Conservation (phyloP, 2,888 invertebrate species). For the Norana najaformis region DNA sequence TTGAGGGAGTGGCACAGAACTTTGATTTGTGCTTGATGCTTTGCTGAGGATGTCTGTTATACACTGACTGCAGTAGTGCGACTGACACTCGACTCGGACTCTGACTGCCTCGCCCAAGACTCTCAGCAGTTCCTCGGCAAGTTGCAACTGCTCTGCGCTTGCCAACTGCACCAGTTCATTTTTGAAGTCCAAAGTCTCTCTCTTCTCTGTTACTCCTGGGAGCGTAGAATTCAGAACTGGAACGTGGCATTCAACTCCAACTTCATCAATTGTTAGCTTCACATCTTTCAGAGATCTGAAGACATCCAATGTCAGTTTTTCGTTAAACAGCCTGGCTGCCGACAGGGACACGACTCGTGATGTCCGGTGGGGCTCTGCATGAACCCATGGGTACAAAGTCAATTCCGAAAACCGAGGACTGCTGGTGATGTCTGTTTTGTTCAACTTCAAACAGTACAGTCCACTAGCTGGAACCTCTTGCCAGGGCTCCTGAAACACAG, state of each 20-base stretch:
- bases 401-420: slow-evolving; percentile 39
- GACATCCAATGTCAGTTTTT: background rate
- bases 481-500: slow-evolving; percentile 41
- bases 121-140: slow-evolving; percentile 52
- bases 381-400: slow-evolving; percentile 54
- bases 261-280: background rate
- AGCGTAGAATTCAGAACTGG: background rate
- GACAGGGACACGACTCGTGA: background rate
- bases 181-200: background rate
- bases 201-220: background rate
- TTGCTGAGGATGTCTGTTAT: slow-evolving; percentile 1
- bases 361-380: slow-evolving; percentile 39
- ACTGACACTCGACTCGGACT: slow-evolving; percentile 51
- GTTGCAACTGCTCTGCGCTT: slow-evolving; percentile 26
- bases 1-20: background rate
- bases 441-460: slow-evolving; percentile 57
- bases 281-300: background rate
- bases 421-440: background rate
- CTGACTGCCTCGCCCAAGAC: slow-evolving; percentile 55
- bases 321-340: background rate
- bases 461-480: slow-evolving; percentile 62
- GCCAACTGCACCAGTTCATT: slow-evolving; percentile 19
- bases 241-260: background rate
- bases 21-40: background rate
- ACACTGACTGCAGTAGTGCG: slow-evolving; percentile 38